Base-by-base conservation (phyloP, 2,113 vertebrate genomes). In the Lynx canadensis region DNA sequence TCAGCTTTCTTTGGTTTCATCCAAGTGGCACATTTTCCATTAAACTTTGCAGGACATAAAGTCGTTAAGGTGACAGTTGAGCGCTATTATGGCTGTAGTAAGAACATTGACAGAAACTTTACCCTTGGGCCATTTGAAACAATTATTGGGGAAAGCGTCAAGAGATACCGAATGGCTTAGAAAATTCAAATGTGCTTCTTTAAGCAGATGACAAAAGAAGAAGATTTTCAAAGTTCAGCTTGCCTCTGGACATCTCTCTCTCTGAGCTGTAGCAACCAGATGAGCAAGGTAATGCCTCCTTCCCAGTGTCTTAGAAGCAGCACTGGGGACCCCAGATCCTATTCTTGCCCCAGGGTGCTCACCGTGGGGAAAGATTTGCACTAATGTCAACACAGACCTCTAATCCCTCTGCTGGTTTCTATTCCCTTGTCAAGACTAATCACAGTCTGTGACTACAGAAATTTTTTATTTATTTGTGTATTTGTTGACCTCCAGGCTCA, bases 11-110 rank as follows among this genome's bases (percentile, higher is more conserved):
- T 98, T 97, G 74, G 94, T 94, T 92, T 98, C 97, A 97, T 76
- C 65, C 66, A 98, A 97, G 97, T 96, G 97, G 91, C 65, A 97
- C 97, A 93, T 98, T 98, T 98, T 97, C 98, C 97, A 98, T 98
- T 98, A 98, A 98, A 98, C 33, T 97, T 96, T 55, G 76, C 71
- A 93, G 81, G 93, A 96, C 94, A 93, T 96, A 92, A 96, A 97
- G 83, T 98, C 87, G 0, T 98, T 97, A 96, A 98, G 89, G 92
- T 97, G 97, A 96, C 88, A 98, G 87, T 41, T 82, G 71, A 94
- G 84, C 93, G 87, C 76, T n/a, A 5, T 97, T 92, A 97, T 16
- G 86, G 55, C 91, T 66, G 16, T 41, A 82, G 86, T 52, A 96
- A 94, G 66, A 87, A 69, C 14, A 66, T 1, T 63, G 79, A 71